Base-by-base conservation (phyloP, 2,888 invertebrate species). In the Macrophya annulata region DNA sequence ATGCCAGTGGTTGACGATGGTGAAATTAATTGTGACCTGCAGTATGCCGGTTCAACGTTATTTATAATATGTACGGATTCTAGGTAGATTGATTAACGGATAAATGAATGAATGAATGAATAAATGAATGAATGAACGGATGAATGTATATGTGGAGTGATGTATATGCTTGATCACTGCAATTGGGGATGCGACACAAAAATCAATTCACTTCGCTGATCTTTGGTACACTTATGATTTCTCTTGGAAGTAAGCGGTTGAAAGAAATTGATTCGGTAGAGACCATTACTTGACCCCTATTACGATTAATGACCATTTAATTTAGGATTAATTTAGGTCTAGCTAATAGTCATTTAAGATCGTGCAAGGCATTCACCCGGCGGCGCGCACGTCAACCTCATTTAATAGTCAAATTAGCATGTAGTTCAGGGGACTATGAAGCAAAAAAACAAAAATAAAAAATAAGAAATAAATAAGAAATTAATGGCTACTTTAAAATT, bases 321-420 rank as follows among this genome's bases (percentile, higher is more conserved):
- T 90, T 90, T 89, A 86, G 88, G 88, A 89, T 89, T 90, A 90
- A 91, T 91, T 90, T 87, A 87, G 86, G 87, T 87, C 86, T 87
- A 86, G 85, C 87, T 85, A 65, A 79, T 81, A 86, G 84, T 85
- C 87, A 87, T 85, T 87, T 79, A 79, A 87, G 86, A 85, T 84
- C 77, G 87, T 87, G 87, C 86, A 86, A 88, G 88, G 88, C 89
- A 88, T 89, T 89, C 87, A 89, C 88, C 88, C 84, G 62, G 15
- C 72, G 85, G 62, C 43, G 17, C 21, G 45, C 25, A 48, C 48
- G 82, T 43, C 82, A 65, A 68, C 31, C 68, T 68, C 62, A 83
- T 83, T 83, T 45, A 48, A 9, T 31, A 83, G 82, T 83, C 17
- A 83, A 68, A 83, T 83, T 48, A 48, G 68, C 48, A 62, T 25